Evolutionary conservation across 2,113 vertebrate genomes (phyloP).

Genomic region (Hyla sarda): DNA sequence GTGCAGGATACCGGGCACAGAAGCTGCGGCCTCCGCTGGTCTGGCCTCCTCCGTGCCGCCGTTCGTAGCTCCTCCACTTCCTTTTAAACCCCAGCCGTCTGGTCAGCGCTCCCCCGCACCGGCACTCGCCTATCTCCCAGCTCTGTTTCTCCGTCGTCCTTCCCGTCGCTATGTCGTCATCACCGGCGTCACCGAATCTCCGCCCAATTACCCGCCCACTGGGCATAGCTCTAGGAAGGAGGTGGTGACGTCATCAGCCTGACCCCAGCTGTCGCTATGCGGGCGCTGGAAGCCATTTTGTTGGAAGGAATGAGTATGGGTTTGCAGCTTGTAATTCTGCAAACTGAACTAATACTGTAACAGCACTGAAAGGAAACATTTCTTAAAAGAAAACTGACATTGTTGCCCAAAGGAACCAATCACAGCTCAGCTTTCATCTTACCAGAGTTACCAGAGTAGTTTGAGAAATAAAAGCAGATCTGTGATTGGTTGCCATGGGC

Average conservation of each 20-base stretch:
- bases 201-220: constrained; percentile 10
- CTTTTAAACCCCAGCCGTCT: background rate
- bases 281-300: background rate
- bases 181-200: constrained; percentile 1
- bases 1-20: background rate
- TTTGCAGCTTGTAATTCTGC: background rate
- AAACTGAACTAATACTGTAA: too few relatives aligned
- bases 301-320: background rate
- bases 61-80: background rate
- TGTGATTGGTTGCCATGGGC: too few relatives aligned
- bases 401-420: too few relatives aligned
- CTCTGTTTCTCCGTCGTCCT: constrained; percentile 16
- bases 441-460: too few relatives aligned
- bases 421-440: too few relatives aligned
- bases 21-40: constrained; percentile 5
- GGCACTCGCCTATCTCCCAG: background rate
- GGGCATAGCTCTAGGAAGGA: background rate
- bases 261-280: background rate
- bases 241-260: background rate
- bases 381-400: too few relatives aligned
- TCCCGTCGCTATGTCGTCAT: constrained; percentile 30
- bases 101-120: background rate
- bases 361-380: too few relatives aligned
- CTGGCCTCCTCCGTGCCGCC: background rate
- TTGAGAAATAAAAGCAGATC: too few relatives aligned